A percentile compares a stretch with the other conserved stretches of the same genome.
Evolutionary conservation across 2,797 vertebrate genomes (phyloP).

Genomic region (Alcedo quadribrachys): DNA sequence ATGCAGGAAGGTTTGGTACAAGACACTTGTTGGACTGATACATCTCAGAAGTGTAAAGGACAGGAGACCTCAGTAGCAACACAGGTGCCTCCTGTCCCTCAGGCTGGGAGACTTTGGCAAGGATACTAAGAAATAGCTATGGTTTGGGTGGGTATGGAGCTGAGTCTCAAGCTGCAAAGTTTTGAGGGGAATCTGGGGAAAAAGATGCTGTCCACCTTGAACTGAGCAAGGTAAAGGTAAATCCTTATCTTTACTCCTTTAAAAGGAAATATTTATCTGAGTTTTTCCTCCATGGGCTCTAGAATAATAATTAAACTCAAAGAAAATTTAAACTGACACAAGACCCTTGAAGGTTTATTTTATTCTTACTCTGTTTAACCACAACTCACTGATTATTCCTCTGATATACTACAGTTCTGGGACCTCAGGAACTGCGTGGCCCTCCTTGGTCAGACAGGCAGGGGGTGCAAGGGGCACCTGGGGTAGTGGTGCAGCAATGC

Average conservation of each 20-base stretch:
- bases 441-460: accelerated
- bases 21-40: not conserved
- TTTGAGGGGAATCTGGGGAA: not conserved
- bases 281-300: not conserved
- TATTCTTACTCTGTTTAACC: not conserved
- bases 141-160: not conserved
- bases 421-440: not conserved
- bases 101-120: not conserved
- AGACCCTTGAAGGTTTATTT: not conserved
- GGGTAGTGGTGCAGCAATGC: not conserved
- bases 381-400: not conserved
- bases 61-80: not conserved
- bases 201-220: not conserved
- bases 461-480: not conserved
- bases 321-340: not conserved
- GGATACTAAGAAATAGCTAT: not conserved
- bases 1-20: not conserved
- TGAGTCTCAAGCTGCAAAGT: not conserved
- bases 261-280: not conserved
- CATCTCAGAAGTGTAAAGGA: not conserved
- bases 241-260: not conserved
- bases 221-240: not conserved
- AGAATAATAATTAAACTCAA: not conserved
- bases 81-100: not conserved
- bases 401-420: not conserved